Evolutionary conservation across 2,113 vertebrate species (phyloP), one percentile per base, ranked within the genome.

Genomic region (Aix galericulata): DNA sequence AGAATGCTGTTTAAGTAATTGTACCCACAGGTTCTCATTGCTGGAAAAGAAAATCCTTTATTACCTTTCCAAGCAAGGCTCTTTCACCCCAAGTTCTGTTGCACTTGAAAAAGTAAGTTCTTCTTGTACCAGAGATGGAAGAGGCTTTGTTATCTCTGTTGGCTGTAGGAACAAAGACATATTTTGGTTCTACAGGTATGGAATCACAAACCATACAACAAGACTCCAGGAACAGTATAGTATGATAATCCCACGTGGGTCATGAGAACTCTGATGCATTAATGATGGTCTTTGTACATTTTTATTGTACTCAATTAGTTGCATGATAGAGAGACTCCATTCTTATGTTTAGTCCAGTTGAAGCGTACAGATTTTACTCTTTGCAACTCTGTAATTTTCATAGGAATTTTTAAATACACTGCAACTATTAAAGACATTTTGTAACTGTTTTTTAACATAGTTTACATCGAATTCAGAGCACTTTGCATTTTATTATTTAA

Each of bases 1-100:
- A 9, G 46, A 31, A 22, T 8, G 40, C 50, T 34, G 7, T 29
- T 55, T 59, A 60, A 31, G 9, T 42, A 40, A 25, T 46, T 4
- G 56, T 20, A 29, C 22, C 44, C 82, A 55, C 17, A 78, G 26
- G 8, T 40, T 46, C 32, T 59, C 31, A 23, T 3, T 60, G 32
- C 21, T 72, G 17, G 17, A 26, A 31, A 50, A 81, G 15, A 36
- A 13, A 25, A 55, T 9, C 22, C 46, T 66, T 14, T 7, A 8
- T 62, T 95, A 97, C 97, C 96, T 96, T 82, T 76, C 76, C 40
- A 89, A 9, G 34, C 6, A 63, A 87, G 52, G 42, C 40, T 46
- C 64, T 17, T 86, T 59, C 62, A 94, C 58, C 27, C 5, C 69
- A 89, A 1, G n/a, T 34, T 58, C 69, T 25, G 36, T 20, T 32